Conservation (phyloP, 2,113 vertebrate species). For the Zapus hudsonius region DNA sequence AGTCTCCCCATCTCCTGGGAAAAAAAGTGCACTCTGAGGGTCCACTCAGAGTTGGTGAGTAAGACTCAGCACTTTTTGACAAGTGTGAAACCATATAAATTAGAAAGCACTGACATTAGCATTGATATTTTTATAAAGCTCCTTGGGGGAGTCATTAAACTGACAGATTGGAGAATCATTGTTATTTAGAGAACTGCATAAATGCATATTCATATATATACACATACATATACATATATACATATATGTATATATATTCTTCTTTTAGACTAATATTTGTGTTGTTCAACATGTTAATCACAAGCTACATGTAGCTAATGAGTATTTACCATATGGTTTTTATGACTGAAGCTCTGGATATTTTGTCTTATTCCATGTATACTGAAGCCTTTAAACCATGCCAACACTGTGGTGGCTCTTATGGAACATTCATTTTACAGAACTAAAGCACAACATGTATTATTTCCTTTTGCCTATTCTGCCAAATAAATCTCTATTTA, state of each 20-base stretch:
- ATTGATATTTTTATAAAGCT: not conserved
- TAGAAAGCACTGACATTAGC: not conserved
- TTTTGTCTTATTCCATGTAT: not conserved
- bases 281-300: not conserved
- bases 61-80: slow-evolving; percentile 26
- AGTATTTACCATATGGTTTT: not conserved
- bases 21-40: not conserved
- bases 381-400: slow-evolving; percentile 3
- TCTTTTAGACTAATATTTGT: not conserved
- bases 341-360: not conserved
- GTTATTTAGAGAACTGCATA: not conserved
- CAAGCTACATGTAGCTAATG: not conserved
- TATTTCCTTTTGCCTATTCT: not conserved
- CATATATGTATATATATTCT: too few species aligned
- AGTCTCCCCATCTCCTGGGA: not conserved
- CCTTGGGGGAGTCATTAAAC: not conserved
- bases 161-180: not conserved
- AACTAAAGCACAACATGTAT: not conserved
- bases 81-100: not conserved
- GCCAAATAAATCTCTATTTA: not conserved
- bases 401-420: not conserved
- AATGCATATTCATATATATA: too few species aligned
- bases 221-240: too few species aligned
- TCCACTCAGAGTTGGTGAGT: not conserved
- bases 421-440: not conserved